phyloP scores from a whole-genome alignment of 2,888 invertebrate species.

The Busseola fusca region DNA sequence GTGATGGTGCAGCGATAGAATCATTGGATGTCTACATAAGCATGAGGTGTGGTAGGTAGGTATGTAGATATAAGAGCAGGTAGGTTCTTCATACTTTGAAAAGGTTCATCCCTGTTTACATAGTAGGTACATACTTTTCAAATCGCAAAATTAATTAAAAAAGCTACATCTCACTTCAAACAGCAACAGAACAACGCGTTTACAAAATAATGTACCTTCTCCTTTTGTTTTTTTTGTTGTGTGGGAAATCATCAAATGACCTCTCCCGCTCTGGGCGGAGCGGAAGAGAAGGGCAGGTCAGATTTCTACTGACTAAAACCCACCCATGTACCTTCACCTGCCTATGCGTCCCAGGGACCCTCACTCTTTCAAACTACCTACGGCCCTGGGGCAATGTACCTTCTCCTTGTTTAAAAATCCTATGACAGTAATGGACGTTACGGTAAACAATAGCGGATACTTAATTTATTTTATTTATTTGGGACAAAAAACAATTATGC shows the following conservation, averaged over 20 bases:
- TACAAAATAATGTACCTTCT: not conserved
- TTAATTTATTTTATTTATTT: too few relatives aligned
- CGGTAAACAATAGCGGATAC: conserved; percentile 1
- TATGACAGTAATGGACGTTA: conserved; percentile 8
- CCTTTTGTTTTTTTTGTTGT: too few relatives aligned
- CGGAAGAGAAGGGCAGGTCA: too few relatives aligned
- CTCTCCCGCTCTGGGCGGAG: too few relatives aligned
- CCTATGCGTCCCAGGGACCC: too few relatives aligned
- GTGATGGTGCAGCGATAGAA: not conserved
- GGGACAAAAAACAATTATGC: too few relatives aligned
- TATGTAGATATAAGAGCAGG: not conserved
- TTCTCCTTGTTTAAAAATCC: conserved; percentile 1
- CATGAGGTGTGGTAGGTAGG: not conserved
- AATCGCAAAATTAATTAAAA: not conserved
- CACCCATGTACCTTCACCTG: too few relatives aligned
- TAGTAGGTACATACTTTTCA: not conserved
- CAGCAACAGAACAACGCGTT: not conserved
- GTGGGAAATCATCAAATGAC: too few relatives aligned
- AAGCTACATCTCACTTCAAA: not conserved
- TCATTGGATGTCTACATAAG: not conserved
- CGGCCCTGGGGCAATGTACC: too few relatives aligned
- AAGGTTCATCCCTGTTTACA: not conserved
- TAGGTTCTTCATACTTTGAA: not conserved
- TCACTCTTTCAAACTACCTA: too few relatives aligned
- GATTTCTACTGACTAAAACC: too few relatives aligned